phyloP scores from a whole-genome alignment of 2,113 vertebrate species.

The Callaeas wilsoni region DNA sequence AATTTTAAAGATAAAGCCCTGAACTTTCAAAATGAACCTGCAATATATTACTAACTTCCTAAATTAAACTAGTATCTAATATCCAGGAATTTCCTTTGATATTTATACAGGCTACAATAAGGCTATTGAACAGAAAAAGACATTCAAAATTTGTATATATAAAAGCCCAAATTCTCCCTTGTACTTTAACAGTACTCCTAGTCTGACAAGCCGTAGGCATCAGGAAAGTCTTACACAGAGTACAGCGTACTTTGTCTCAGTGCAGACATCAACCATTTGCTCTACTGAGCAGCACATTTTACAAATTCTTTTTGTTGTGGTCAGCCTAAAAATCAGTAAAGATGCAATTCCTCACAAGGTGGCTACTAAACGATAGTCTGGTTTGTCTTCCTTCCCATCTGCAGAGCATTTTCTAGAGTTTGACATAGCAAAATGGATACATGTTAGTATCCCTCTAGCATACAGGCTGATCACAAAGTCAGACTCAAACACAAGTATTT shows the following conservation, averaged over 20 bases:
- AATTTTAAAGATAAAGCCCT: not conserved
- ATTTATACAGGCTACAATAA: not conserved
- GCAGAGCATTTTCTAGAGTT: not conserved
- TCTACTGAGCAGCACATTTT: not conserved
- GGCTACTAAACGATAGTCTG: not conserved
- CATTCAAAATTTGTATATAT: not conserved
- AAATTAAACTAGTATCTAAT: not conserved
- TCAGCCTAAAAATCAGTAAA: not conserved
- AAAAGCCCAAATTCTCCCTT: not conserved
- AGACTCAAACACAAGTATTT: not conserved
- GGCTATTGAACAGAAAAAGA: not conserved
- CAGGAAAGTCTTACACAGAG: not conserved
- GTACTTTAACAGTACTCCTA: not conserved
- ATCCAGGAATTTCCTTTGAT: not conserved
- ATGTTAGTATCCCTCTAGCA: not conserved
- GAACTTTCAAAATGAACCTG: not conserved
- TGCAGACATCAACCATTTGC: not conserved
- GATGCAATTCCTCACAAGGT: not conserved
- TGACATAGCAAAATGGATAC: not conserved
- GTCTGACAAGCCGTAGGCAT: not conserved
- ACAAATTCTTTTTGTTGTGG: not conserved
- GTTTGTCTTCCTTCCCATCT: not conserved
- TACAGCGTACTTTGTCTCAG: not conserved
- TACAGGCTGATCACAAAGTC: not conserved
- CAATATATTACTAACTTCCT: not conserved